Evolutionary conservation across 2,888 invertebrate species (phyloP).

Genomic region (Epinotia brunnichana): DNA sequence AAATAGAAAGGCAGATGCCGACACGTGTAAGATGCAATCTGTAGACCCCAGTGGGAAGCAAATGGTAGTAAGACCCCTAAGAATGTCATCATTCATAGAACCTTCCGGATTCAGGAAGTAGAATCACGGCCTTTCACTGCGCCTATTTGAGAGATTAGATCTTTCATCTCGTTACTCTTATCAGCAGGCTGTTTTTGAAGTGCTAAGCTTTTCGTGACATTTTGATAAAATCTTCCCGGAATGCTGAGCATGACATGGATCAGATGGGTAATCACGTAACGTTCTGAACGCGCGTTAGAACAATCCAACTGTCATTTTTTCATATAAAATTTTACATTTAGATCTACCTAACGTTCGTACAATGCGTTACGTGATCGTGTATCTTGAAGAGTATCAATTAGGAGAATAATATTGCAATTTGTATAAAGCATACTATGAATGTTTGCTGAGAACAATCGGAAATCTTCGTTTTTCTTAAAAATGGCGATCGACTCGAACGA

Average conservation of each 20-base stretch:
- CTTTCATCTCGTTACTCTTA: constrained; percentile 30
- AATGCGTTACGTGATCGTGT: too few species aligned
- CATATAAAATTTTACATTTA: too few species aligned
- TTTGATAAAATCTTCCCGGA: constrained; percentile 18
- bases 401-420: too few species aligned
- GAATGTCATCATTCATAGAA: neutral
- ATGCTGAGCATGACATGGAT: constrained; percentile 5
- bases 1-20: constrained; percentile 60
- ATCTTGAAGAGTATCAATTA: neutral
- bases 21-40: constrained; percentile 58
- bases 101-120: neutral
- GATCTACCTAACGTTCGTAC: too few species aligned
- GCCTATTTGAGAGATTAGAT: constrained; percentile 36
- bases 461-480: too few species aligned
- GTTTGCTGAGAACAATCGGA: too few species aligned
- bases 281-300: too few species aligned
- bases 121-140: constrained; percentile 57
- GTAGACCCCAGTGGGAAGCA: constrained; percentile 45
- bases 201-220: constrained; percentile 27
- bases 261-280: too few species aligned
- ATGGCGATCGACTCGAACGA: too few species aligned
- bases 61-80: constrained; percentile 15
- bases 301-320: too few species aligned
- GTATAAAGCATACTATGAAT: too few species aligned
- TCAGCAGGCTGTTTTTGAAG: constrained; percentile 32